Evolutionary conservation across 2,888 invertebrate species (phyloP), one percentile per base, ranked within the genome.

Genomic region (Crematogaster levior): DNA sequence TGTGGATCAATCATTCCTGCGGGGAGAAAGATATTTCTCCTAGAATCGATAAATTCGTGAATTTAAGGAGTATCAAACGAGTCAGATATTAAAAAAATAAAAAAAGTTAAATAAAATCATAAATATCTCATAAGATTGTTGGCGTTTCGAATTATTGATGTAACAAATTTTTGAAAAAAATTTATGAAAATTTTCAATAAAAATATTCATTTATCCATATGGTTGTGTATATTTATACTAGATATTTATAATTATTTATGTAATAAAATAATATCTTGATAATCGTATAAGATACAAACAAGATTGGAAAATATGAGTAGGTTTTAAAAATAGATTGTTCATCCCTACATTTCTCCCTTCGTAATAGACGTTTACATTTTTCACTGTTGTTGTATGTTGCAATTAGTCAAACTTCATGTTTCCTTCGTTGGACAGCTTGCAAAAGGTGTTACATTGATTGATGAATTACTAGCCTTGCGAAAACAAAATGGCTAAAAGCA

Each of bases 1-100:
- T 7, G 18, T 6, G 43, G 18, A 43, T 40, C 18, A 43, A 43
- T 65, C 4, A 18, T 43, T 18, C 18, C 9, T 43, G 7, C 24
- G 43, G 43, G 24, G 7, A 27, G 3, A 63, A 40, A 40, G 9
- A 65, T 65, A 79, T 68, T 79, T 79, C 43, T 68, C 21, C 15
- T 10, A n/a, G 24, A 68, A 56, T 18, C 56, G 24, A 79, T 79
- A 68, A 79, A 79, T 66, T 77, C 12, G 56, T 53, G 43, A 65
- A 24, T 53, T n/a, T 63, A 21, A 56, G n/a, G 27, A n/a, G n/a
- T n/a, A n/a, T n/a, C 10, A 18, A 27, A 66, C 12, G 6, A 53
- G 27, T 51, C 18, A 48, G 48, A 51, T 21, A 48, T 10, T 27
- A 30, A 40, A 48, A 74, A 3, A 24, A 74, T 18, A 15, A n/a